Base-by-base conservation (phyloP, 2,888 invertebrate genomes). In the Amphiduros pacificus region DNA sequence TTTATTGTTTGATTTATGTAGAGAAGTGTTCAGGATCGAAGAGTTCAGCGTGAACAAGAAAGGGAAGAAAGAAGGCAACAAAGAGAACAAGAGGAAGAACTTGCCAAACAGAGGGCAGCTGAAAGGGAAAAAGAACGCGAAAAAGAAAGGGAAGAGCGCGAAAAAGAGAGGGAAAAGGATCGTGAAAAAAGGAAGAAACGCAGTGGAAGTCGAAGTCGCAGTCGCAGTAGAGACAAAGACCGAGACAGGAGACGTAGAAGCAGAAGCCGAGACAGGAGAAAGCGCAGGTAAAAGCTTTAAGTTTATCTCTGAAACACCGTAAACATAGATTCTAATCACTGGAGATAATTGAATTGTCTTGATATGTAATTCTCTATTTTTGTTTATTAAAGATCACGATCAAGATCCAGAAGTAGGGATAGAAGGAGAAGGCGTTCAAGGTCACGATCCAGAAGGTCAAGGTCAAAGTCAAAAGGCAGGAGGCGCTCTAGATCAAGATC, bases 41-140 rank as follows among this genome's bases (percentile, higher is more conserved):
- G 76, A 44, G 63, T 66, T 55, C 75, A 77, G 61, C 64, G 77
- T 40, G 82, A 80, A 53, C 72, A 74, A 51, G 82, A 82, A 49
- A 67, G 80, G 60, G 81, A 82, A 32, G 77, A 79, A 60, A 71
- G 74, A 63, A 65, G 79, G 27, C 68, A 75, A 32, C 88, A 74
- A 52, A 68, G 79, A 31, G 79, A 89, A 31, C 50, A 56, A 11
- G 48, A 40, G 27, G 44, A 31, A 31, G 40, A 32, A 22, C 28
- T 44, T 9, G 29, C 52, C 36, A 59, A 52, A 9, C 40, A 36
- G 36, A 59, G 53, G 26, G 5, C 40, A 61, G n/a, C n/a, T n/a
- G 62, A 62, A 28, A 29, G 53, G 55, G 53, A 53, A 17, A 41
- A 28, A 27, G 26, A 24, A 17, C 32, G 26, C 54, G 50, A 49